Percentiles rank a stretch among this genome's conserved stretches.
Conservation (phyloP, 2,113 vertebrate species). For the Marcusenius ussheri region DNA sequence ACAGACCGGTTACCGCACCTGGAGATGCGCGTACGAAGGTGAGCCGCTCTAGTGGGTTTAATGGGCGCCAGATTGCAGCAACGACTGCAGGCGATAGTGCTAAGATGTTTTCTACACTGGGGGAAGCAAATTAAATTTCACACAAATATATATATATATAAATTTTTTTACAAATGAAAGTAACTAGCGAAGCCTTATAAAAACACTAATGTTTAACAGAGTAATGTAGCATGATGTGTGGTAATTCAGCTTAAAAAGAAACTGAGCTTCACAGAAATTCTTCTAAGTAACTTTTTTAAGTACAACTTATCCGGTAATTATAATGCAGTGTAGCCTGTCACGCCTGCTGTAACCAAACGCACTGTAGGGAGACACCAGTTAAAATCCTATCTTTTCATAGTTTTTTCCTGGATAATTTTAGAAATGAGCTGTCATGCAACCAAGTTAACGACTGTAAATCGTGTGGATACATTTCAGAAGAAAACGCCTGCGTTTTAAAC, state of each 20-base stretch:
- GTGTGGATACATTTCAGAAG: not conserved
- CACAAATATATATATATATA: not conserved
- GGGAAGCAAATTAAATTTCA: not conserved
- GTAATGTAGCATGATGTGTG: not conserved
- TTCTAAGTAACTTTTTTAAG: not conserved
- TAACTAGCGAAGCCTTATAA: not conserved
- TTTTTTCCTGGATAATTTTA: not conserved
- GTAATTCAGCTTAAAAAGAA: not conserved
- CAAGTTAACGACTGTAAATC: not conserved
- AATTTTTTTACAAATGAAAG: not conserved
- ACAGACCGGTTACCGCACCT: not conserved
- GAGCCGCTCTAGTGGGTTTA: not conserved
- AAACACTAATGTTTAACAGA: not conserved
- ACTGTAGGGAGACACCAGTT: not conserved
- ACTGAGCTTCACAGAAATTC: not conserved
- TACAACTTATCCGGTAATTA: not conserved
- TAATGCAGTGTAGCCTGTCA: not conserved
- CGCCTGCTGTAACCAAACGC: not conserved
- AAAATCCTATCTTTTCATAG: not conserved
- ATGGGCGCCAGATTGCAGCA: not conserved
- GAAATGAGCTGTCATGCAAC: not conserved
- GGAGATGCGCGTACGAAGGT: not conserved
- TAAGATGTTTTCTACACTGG: not conserved
- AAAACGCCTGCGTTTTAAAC: not conserved
- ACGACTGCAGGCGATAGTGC: not conserved